Percentiles rank a stretch among this genome's conserved stretches.
Evolutionary conservation across 1,140 invertebrate genomes (phyloP).

Genomic region (Heterodera carotae): DNA sequence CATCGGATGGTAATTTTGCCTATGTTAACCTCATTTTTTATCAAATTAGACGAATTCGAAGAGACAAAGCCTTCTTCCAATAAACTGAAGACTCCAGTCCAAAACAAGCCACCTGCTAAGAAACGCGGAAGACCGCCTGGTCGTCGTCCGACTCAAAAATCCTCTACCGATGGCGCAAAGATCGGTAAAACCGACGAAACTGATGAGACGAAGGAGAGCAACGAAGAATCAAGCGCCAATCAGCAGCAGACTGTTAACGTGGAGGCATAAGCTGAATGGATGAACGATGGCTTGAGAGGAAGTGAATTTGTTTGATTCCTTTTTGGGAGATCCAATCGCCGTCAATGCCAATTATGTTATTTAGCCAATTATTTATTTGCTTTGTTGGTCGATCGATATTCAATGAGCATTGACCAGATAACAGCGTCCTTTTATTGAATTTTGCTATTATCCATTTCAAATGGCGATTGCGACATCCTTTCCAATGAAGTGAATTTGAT

Average conservation of each 20-base stretch:
- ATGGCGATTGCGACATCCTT: too few relatives aligned
- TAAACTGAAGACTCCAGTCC: conserved; percentile 3
- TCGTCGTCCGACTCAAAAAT: not conserved
- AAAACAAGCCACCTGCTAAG: conserved; percentile 17
- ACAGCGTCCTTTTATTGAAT: too few relatives aligned
- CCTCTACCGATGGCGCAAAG: not conserved
- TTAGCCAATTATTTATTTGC: conserved; percentile 22
- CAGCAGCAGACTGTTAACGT: not conserved
- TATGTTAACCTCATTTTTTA: not conserved
- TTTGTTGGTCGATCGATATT: conserved; percentile 4
- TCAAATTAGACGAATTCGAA: conserved; percentile 12
- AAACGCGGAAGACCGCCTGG: conserved; percentile 30
- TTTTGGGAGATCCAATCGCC: not conserved
- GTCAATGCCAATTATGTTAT: conserved; percentile 3
- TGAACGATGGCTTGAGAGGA: not conserved
- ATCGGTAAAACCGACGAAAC: not conserved
- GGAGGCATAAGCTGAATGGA: conserved; percentile 12
- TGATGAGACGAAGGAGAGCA: not conserved
- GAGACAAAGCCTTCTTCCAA: not conserved
- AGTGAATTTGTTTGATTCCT: not conserved
- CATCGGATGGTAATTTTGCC: conserved; percentile 18
- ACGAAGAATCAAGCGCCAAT: not conserved
- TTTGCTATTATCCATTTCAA: not conserved
- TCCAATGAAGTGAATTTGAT: not conserved
- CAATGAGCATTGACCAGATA: not conserved